A percentile compares a stretch with the other conserved stretches of the same genome.
phyloP scores from a whole-genome alignment of 2,888 invertebrate genomes.

The Drosophila kuntzei region DNA sequence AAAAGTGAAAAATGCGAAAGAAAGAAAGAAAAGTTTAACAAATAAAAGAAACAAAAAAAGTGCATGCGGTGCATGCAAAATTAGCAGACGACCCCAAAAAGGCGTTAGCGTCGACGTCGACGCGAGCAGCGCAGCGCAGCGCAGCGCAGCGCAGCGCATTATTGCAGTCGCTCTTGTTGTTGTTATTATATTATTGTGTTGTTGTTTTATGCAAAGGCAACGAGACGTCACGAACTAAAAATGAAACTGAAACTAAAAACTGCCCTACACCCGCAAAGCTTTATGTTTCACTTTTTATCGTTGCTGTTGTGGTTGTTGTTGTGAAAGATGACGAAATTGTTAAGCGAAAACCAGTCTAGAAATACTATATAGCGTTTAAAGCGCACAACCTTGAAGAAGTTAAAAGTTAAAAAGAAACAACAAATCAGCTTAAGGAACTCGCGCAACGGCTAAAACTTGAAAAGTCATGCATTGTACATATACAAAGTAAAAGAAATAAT shows the following conservation, averaged over 20 bases:
- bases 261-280: constrained; percentile 54
- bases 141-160: constrained; percentile 48
- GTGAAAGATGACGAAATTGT: constrained; percentile 72
- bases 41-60: constrained; percentile 19
- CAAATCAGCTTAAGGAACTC: constrained; percentile 59
- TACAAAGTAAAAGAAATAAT: constrained; percentile 32
- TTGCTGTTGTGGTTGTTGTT: constrained; percentile 42
- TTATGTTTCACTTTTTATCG: constrained; percentile 41
- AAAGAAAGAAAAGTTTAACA: constrained; percentile 24
- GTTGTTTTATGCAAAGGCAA: constrained; percentile 56
- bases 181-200: constrained; percentile 23
- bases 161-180: constrained; percentile 33
- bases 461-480: constrained; percentile 2
- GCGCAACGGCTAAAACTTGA: constrained; percentile 18
- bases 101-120: constrained; percentile 12
- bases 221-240: constrained; percentile 52
- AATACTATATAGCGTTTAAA: constrained; percentile 54
- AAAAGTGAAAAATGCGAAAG: constrained; percentile 50
- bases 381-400: constrained; percentile 73
- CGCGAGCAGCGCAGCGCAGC: constrained; percentile 30
- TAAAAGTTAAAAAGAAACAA: constrained; percentile 50
- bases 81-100: constrained; percentile 41
- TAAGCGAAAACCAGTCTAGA: constrained; percentile 80
- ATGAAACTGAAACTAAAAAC: constrained; percentile 20
- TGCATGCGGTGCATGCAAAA: constrained; percentile 61